A percentile compares a stretch with the other conserved stretches of the same genome.
phyloP scores from a whole-genome alignment of 2,113 vertebrate genomes.

The Rhabdomys dilectus region DNA sequence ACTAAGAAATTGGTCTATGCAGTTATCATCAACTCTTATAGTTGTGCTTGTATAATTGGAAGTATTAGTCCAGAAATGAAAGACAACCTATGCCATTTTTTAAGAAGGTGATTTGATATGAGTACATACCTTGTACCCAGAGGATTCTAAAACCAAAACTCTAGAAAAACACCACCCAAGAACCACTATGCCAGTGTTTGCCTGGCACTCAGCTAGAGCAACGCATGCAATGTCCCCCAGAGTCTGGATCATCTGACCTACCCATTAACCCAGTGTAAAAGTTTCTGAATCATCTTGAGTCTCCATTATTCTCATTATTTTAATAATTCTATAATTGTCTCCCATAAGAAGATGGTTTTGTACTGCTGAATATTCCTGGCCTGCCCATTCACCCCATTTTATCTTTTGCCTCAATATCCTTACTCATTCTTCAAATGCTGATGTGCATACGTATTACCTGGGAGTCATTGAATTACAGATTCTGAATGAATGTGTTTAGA shows the following conservation, averaged over 20 bases:
- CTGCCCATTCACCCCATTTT: not conserved
- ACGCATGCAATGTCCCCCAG: fast-evolving
- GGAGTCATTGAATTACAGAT: not conserved
- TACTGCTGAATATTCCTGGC: not conserved
- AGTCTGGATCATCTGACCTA: not conserved
- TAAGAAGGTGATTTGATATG: constrained; percentile 22
- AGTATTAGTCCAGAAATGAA: constrained; percentile 21
- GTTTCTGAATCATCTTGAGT: not conserved
- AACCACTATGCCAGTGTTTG: not conserved
- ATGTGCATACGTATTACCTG: not conserved
- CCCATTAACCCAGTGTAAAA: not conserved
- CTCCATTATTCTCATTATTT: not conserved
- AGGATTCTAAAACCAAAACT: not conserved
- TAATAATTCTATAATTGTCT: not conserved
- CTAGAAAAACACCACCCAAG: not conserved
- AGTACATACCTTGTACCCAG: not conserved
- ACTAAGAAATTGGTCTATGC: constrained; percentile 58
- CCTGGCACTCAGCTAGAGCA: not conserved
- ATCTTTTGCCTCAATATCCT: not conserved
- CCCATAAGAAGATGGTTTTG: not conserved
- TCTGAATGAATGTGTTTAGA: not conserved
- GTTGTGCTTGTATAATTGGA: constrained; percentile 54
- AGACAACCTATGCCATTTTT: not conserved
- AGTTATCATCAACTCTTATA: not conserved
- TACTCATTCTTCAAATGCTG: not conserved